These are phyloP conservation scores for Leptatherina wallacei DNA, from an alignment of 2,797 vertebrate species.

Conservation along the genomic window DNA sequence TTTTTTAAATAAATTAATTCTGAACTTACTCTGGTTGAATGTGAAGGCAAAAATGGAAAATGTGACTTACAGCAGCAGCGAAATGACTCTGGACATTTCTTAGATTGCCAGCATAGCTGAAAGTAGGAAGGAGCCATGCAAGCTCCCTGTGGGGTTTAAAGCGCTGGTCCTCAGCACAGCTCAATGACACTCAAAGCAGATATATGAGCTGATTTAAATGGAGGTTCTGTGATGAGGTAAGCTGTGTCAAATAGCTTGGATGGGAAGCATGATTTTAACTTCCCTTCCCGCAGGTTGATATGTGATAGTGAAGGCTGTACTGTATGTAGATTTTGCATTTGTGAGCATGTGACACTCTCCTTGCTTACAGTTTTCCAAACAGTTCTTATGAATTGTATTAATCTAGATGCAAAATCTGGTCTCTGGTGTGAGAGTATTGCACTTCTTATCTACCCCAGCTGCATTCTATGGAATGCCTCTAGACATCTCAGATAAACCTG, in stretches of 20 bases:
- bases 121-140: constrained; percentile 51
- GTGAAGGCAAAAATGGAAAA: constrained; percentile 21
- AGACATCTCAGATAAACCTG: not conserved
- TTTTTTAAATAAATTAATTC: constrained; percentile 41
- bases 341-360: constrained; percentile 18
- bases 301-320: constrained; percentile 31
- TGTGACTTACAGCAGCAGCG: constrained; percentile 28
- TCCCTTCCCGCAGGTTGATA: constrained; percentile 32
- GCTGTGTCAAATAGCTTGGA: constrained; percentile 61
- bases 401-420: not conserved
- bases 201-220: constrained; percentile 70
- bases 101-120: constrained; percentile 61
- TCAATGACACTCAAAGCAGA: constrained; percentile 65
- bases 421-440: not conserved
- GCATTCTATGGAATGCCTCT: not conserved
- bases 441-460: not conserved
- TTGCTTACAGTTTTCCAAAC: not conserved
- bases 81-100: constrained; percentile 62
- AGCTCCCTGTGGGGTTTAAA: constrained; percentile 55
- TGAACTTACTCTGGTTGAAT: constrained; percentile 21
- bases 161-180: constrained; percentile 48
- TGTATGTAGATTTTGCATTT: constrained; percentile 14
- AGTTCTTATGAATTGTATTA: not conserved
- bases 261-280: constrained; percentile 53
- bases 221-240: constrained; percentile 57